Conservation (phyloP, 2,888 invertebrate species). For the Dorcus hopei region DNA sequence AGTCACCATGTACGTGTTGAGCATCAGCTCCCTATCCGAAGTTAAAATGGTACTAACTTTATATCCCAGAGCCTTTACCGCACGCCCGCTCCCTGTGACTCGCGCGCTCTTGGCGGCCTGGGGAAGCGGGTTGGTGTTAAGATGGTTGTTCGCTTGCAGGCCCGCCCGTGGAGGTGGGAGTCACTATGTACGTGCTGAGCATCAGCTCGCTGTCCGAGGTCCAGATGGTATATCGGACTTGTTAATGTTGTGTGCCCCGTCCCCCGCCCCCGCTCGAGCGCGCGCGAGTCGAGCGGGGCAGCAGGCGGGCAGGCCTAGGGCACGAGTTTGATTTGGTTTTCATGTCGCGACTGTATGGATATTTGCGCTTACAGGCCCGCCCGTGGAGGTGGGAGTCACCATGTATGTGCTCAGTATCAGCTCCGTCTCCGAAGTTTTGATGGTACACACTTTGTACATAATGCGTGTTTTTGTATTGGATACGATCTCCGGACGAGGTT, state of each 20-base stretch:
- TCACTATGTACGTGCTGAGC: constrained; percentile 97
- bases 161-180: constrained; percentile 94
- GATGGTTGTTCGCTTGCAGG: constrained; percentile 67
- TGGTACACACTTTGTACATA: constrained; percentile 60
- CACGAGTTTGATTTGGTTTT: constrained; percentile 43
- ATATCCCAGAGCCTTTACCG: constrained; percentile 34
- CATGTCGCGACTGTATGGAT: constrained; percentile 23
- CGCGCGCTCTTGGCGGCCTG: constrained; percentile 48
- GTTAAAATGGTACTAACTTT: constrained; percentile 83
- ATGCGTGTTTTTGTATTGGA: constrained; percentile 10
- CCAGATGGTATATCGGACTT: constrained; percentile 74
- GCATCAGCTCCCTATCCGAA: constrained; percentile 97
- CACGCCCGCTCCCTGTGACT: constrained; percentile 40
- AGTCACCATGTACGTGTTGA: constrained; percentile 97
- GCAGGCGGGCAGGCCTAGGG: constrained; percentile 45
- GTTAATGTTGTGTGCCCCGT: constrained; percentile 36
- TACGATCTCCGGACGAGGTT: constrained; percentile 16
- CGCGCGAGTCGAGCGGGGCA: constrained; percentile 38
- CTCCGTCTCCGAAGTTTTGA: constrained; percentile 96
- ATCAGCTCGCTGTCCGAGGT: constrained; percentile 98
- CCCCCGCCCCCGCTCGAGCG: constrained; percentile 36
- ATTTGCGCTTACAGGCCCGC: constrained; percentile 76
- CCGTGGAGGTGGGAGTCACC: constrained; percentile 96
- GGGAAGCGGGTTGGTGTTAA: constrained; percentile 41
- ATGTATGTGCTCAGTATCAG: constrained; percentile 98